Evolutionary conservation across 2,888 invertebrate genomes (phyloP).

Genomic region (Hydrotaea diabolus): DNA sequence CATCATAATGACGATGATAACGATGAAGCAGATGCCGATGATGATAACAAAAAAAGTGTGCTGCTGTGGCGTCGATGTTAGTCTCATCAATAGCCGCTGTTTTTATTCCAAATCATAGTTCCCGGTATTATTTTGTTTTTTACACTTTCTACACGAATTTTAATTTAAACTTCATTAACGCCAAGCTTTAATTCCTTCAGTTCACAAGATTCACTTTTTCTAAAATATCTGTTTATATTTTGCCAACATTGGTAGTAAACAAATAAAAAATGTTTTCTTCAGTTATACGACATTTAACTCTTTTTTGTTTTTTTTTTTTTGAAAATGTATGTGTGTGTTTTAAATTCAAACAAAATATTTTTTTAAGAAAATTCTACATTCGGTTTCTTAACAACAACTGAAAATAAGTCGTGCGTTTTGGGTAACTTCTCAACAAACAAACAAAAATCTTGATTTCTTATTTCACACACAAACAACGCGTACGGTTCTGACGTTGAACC

Average conservation of each 20-base stretch:
- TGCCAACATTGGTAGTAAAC: neutral
- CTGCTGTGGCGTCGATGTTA: neutral
- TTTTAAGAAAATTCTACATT: too few relatives aligned
- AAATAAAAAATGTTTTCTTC: slow-evolving; percentile 20
- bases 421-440: neutral
- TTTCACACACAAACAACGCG: slow-evolving; percentile 65
- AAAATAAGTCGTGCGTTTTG: slow-evolving; percentile 4
- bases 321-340: neutral
- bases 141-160: neutral
- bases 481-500: slow-evolving; percentile 79
- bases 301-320: neutral
- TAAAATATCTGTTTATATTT: neutral
- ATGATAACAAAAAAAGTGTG: neutral
- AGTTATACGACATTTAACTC: neutral
- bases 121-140: too few relatives aligned
- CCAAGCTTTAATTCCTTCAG: neutral
- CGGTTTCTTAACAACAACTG: slow-evolving; percentile 3
- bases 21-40: slow-evolving; percentile 11
- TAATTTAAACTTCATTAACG: neutral
- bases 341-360: neutral
- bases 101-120: too few relatives aligned
- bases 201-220: too few relatives aligned
- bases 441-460: slow-evolving; percentile 4
- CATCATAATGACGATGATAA: neutral
- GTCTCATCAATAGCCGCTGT: too few relatives aligned